These are phyloP conservation scores for Philereme transversata DNA, from an alignment of 2,888 invertebrate genomes.

Conservation along the genomic window DNA sequence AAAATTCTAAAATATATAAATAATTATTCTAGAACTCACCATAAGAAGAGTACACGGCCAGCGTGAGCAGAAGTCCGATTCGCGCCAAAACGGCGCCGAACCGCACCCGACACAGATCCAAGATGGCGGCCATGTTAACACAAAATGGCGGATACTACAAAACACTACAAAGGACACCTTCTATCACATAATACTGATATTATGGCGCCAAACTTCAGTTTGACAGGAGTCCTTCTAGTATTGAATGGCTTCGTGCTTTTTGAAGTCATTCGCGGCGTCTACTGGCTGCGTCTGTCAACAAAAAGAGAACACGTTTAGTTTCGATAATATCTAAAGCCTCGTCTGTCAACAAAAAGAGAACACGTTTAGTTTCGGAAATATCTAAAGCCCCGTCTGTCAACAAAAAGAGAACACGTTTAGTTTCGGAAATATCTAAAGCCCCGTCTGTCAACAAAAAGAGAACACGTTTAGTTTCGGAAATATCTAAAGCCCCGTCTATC, in stretches of 20 bases:
- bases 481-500: too few relatives aligned
- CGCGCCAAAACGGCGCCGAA: constrained; percentile 57
- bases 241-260: constrained; percentile 45
- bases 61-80: constrained; percentile 59
- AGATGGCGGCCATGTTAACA: constrained; percentile 64
- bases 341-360: too few relatives aligned
- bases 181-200: constrained; percentile 72
- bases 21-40: constrained; percentile 55
- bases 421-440: too few relatives aligned
- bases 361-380: too few relatives aligned
- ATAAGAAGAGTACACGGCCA: constrained; percentile 73
- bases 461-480: too few relatives aligned
- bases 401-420: too few relatives aligned
- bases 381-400: too few relatives aligned
- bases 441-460: too few relatives aligned
- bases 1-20: background rate
- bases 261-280: constrained; percentile 66
- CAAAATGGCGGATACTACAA: constrained; percentile 57
- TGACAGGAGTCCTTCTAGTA: constrained; percentile 46
- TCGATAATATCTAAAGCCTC: too few relatives aligned
- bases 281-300: constrained; percentile 46
- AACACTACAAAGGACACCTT: constrained; percentile 60
- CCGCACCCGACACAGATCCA: constrained; percentile 55
- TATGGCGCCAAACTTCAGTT: constrained; percentile 45
- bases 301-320: background rate